These are phyloP conservation scores for Allolobophora icterica DNA, from an alignment of 2,888 invertebrate genomes.

Conservation along the genomic window DNA sequence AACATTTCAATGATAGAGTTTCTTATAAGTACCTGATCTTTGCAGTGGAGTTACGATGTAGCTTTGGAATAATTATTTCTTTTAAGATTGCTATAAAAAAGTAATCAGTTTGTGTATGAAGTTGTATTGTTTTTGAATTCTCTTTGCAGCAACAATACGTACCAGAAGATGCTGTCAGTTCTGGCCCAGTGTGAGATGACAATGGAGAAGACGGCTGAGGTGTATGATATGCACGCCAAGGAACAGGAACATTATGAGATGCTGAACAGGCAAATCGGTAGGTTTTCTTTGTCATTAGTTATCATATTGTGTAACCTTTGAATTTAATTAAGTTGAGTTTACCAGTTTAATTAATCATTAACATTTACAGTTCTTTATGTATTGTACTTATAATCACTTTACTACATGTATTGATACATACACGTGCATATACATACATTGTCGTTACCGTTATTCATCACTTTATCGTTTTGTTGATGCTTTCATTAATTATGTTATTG, in stretches of 20 bases:
- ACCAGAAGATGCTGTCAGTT: slow-evolving; percentile 82
- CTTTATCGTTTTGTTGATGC: neutral
- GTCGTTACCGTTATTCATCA: no score
- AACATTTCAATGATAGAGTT: neutral
- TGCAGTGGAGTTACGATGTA: neutral
- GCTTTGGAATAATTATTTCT: neutral
- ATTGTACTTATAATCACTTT: neutral
- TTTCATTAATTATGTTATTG: neutral
- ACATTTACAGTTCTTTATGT: no score
- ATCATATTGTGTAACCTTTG: neutral
- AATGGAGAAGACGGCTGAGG: slow-evolving; percentile 80
- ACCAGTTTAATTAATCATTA: no score
- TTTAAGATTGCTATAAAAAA: no score
- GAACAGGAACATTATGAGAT: slow-evolving; percentile 83
- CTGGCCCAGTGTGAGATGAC: slow-evolving; percentile 87
- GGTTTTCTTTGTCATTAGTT: neutral
- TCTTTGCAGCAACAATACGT: slow-evolving; percentile 67
- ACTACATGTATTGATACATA: neutral
- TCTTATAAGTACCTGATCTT: neutral
- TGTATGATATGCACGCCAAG: slow-evolving; percentile 81
- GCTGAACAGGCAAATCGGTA: slow-evolving; percentile 75
- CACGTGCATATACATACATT: neutral
- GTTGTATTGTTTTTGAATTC: neutral
- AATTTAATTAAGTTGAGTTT: no score
- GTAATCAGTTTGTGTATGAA: no score